Evolutionary conservation across 1,140 invertebrate genomes (phyloP).

Genomic region (Ceratosolen solmsi): DNA sequence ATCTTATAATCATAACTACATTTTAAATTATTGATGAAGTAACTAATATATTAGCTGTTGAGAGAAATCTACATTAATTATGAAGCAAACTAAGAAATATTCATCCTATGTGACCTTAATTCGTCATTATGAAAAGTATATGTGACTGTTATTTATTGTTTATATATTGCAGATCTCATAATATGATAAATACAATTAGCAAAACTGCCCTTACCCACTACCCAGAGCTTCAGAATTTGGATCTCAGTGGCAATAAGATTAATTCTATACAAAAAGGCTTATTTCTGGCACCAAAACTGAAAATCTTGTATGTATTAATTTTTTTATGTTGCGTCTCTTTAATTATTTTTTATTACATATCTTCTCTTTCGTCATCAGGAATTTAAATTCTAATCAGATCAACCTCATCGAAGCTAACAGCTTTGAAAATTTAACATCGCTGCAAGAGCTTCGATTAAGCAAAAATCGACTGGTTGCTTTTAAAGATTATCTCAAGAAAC

Average conservation of each 20-base stretch:
- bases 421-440: slow-evolving; percentile 81
- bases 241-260: slow-evolving; percentile 79
- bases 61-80: too few species aligned
- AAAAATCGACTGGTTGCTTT: slow-evolving; percentile 84
- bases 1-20: too few species aligned
- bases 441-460: slow-evolving; percentile 85
- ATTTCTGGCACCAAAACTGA: slow-evolving; percentile 71
- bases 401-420: slow-evolving; percentile 78
- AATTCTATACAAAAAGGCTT: slow-evolving; percentile 72
- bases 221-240: slow-evolving; percentile 75
- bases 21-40: too few species aligned
- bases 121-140: too few species aligned
- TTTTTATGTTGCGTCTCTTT: not conserved
- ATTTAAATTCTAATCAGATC: slow-evolving; percentile 86
- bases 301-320: slow-evolving; percentile 70
- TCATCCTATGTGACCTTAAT: too few species aligned
- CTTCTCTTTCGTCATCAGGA: slow-evolving; percentile 70
- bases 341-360: slow-evolving; percentile 55
- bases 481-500: slow-evolving; percentile 82
- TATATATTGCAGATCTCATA: slow-evolving; percentile 74
- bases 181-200: slow-evolving; percentile 78
- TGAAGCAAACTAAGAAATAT: too few species aligned
- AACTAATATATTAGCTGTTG: too few species aligned
- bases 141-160: too few species aligned
- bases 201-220: slow-evolving; percentile 77